Conservation (phyloP, 2,888 invertebrate species). For the Eristalis pertinax region DNA sequence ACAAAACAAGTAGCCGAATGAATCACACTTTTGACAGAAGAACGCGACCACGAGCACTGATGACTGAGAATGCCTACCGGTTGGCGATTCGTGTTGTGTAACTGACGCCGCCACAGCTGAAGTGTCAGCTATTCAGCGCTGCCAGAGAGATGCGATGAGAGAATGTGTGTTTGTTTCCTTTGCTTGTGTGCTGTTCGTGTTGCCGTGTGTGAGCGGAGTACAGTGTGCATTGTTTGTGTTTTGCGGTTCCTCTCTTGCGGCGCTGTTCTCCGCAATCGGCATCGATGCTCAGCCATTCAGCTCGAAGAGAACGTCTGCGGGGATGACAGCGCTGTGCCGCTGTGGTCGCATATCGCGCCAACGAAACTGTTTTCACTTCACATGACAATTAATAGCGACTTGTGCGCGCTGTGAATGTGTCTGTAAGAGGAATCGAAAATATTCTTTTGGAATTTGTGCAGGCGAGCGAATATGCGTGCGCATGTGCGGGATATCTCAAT, state of each 20-base stretch:
- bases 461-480: neutral
- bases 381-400: neutral
- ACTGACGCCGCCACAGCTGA: constrained; percentile 10
- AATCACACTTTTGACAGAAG: neutral
- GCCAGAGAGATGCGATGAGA: constrained; percentile 40
- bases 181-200: neutral
- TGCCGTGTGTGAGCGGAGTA: neutral
- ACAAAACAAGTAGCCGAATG: neutral
- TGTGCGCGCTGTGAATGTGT: neutral
- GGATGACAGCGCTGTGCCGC: neutral
- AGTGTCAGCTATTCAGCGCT: constrained; percentile 58
- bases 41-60: constrained; percentile 22
- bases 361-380: neutral
- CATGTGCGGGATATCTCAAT: neutral
- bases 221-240: neutral
- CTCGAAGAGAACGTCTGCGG: neutral
- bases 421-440: neutral
- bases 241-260: neutral
- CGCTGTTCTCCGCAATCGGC: neutral
- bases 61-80: constrained; percentile 19
- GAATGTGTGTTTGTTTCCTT: neutral
- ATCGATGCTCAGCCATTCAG: constrained; percentile 40
- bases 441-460: neutral
- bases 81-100: constrained; percentile 23
- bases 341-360: neutral